These are phyloP conservation scores for Echinarachnius parma DNA, from an alignment of 53 echinoderm and acorn worm species.

Conservation along the genomic window DNA sequence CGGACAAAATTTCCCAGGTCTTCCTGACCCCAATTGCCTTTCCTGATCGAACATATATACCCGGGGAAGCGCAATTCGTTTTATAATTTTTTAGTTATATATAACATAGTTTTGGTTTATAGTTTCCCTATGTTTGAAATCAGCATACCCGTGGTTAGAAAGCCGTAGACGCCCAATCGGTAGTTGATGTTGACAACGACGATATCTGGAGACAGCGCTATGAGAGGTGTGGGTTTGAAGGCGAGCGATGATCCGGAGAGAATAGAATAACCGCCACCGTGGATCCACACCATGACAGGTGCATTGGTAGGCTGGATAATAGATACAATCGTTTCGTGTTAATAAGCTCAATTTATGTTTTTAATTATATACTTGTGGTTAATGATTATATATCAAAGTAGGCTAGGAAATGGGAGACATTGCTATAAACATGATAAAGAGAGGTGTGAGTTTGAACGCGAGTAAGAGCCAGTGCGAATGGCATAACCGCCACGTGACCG, in stretches of 20 bases:
- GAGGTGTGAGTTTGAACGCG: too few species aligned
- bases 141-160: slow-evolving; percentile 52
- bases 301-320: slow-evolving; percentile 33
- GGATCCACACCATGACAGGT: slow-evolving; percentile 66
- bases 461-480: slow-evolving; percentile 28
- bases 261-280: slow-evolving; percentile 51
- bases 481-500: slow-evolving; percentile 56
- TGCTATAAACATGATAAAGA: too few species aligned
- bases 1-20: too few species aligned
- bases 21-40: too few species aligned
- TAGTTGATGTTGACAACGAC: slow-evolving; percentile 61
- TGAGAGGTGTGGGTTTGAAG: slow-evolving; percentile 1
- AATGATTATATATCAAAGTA: too few species aligned
- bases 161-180: slow-evolving; percentile 57
- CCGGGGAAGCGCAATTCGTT: too few species aligned
- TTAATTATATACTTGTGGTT: too few species aligned
- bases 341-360: too few species aligned
- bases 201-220: slow-evolving; percentile 46
- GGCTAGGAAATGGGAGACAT: too few species aligned
- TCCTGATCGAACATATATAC: too few species aligned
- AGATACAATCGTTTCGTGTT: too few species aligned
- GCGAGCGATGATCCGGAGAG: slow-evolving; percentile 27
- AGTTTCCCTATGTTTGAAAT: background rate
- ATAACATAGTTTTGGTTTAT: background rate
- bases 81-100: too few species aligned